Evolutionary conservation across 2,888 invertebrate genomes (phyloP), one percentile per base, ranked within the genome.

Genomic region (Tenthredo notha): DNA sequence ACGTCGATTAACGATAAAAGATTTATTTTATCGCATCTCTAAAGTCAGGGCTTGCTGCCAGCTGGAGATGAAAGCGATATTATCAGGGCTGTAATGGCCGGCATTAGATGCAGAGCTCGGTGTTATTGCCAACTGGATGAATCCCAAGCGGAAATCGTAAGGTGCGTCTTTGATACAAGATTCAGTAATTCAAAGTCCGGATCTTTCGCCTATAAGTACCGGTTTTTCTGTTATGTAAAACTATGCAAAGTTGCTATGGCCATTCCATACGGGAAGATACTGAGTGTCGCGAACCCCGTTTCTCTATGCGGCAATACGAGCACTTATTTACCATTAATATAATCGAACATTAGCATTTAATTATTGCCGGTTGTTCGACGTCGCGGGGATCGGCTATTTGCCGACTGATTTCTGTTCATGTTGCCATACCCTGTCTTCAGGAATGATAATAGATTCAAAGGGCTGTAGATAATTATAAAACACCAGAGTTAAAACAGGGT

Each of bases 261-360:
- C 15, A 33, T 33, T 7, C 15, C 3, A 67, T 25, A 15, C 37
- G 50, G 61, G 61, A 33, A 21, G n/a, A 33, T 15, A 29, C 18
- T 15, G 58, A 58, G 80, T 80, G 80, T 80, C 80, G 80, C 80
- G 80, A 80, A 61, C 80, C 80, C 80, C 50, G 50, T 83, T 70
- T 67, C 54, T 83, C 43, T 67, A 65, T 47, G 65, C 83, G 43
- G 83, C 67, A 47, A 70, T 43, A 40, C 67, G 67, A 67, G 33
- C 80, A 61, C 80, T 61, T 80, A 58, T 47, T 67, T 50, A 43
- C 25, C 83, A 83, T 83, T 67, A 83, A 83, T 83, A 43, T 83
- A 83, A 83, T 83, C 67, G 65, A 43, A 50, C 50, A 83, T 83
- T 83, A 83, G 83, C 83, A 83, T 83, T 67, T 83, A 70, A 83